Evolutionary conservation across 1,140 invertebrate species (phyloP).

Genomic region (Macrobrachium nipponense): DNA sequence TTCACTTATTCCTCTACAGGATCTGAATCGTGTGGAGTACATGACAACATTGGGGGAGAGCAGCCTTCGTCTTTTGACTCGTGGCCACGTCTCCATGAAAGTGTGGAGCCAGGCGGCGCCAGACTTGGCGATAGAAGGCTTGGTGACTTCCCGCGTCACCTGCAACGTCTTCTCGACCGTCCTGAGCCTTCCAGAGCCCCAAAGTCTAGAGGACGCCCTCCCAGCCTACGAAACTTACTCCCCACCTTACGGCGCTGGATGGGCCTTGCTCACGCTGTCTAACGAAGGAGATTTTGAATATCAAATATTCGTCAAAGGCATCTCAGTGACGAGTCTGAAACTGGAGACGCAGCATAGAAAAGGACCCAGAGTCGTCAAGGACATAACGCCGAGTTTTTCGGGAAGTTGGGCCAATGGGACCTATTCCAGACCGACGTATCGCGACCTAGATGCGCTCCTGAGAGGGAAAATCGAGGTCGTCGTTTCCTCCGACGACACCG

Average conservation of each 20-base stretch:
- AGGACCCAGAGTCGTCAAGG: constrained; percentile 72
- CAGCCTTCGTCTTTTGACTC: constrained; percentile 78
- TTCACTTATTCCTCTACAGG: constrained; percentile 24
- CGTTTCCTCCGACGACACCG: constrained; percentile 78
- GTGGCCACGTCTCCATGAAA: constrained; percentile 77
- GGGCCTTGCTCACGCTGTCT: constrained; percentile 59
- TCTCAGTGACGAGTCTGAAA: constrained; percentile 29
- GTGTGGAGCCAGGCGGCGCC: constrained; percentile 77
- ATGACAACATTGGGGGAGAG: constrained; percentile 78
- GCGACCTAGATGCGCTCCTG: constrained; percentile 82
- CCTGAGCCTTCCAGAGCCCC: constrained; percentile 60
- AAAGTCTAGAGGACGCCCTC: not conserved
- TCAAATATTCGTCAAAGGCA: constrained; percentile 53
- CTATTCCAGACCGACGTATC: constrained; percentile 75
- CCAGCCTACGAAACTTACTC: not conserved
- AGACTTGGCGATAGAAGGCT: constrained; percentile 74
- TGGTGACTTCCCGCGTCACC: constrained; percentile 77
- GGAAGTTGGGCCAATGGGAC: constrained; percentile 78
- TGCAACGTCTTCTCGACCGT: constrained; percentile 83
- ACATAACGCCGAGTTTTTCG: constrained; percentile 73
- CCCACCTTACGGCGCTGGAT: constrained; percentile 52
- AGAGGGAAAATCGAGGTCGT: constrained; percentile 77
- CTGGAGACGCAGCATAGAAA: constrained; percentile 77
- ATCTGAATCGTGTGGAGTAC: constrained; percentile 73
- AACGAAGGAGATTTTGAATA: constrained; percentile 63